These are phyloP conservation scores for Mastigias papua DNA, from an alignment of 30 jellyfish, hydroid and myxozoan species.

Conservation along the genomic window DNA sequence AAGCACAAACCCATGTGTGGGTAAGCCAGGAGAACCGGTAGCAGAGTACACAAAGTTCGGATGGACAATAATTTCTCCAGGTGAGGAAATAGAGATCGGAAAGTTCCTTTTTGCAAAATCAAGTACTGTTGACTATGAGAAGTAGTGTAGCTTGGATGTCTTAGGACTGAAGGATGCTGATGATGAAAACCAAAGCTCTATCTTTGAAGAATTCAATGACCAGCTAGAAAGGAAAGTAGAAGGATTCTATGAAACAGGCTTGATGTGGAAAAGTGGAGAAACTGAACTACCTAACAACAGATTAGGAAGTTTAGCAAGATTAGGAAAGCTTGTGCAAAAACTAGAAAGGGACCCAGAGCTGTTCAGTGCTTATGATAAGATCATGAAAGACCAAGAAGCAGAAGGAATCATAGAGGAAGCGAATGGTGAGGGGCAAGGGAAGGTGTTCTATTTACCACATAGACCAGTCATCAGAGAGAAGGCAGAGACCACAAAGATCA, in stretches of 20 bases:
- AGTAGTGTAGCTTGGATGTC: conserved; percentile 54
- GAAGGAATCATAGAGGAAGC: conserved; percentile 68
- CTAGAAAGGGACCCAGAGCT: conserved; percentile 64
- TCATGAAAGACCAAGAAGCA: conserved; percentile 40
- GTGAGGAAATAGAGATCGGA: conserved; percentile 50
- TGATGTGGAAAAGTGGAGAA: conserved; percentile 41
- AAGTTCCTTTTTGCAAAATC: conserved; percentile 20
- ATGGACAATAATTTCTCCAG: conserved; percentile 66
- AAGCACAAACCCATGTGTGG: conserved; percentile 36
- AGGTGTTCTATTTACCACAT: conserved; percentile 66
- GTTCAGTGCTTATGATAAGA: conserved; percentile 29
- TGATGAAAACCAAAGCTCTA: neutral
- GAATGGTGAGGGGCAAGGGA: conserved; percentile 26
- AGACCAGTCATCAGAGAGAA: conserved; percentile 53
- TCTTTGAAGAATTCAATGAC: conserved; percentile 41
- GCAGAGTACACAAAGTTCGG: conserved; percentile 71
- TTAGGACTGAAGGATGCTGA: conserved; percentile 20
- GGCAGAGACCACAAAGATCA: conserved; percentile 76
- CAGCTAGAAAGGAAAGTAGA: conserved; percentile 26
- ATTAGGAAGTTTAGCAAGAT: conserved; percentile 54
- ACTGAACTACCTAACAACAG: conserved; percentile 31
- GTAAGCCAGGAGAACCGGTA: conserved; percentile 69
- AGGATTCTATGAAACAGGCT: conserved; percentile 62
- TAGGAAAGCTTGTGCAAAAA: conserved; percentile 25
- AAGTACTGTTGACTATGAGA: conserved; percentile 34